Evolutionary conservation across 1,140 invertebrate species (phyloP), one percentile per base, ranked within the genome.

Genomic region (Idris sp.): DNA sequence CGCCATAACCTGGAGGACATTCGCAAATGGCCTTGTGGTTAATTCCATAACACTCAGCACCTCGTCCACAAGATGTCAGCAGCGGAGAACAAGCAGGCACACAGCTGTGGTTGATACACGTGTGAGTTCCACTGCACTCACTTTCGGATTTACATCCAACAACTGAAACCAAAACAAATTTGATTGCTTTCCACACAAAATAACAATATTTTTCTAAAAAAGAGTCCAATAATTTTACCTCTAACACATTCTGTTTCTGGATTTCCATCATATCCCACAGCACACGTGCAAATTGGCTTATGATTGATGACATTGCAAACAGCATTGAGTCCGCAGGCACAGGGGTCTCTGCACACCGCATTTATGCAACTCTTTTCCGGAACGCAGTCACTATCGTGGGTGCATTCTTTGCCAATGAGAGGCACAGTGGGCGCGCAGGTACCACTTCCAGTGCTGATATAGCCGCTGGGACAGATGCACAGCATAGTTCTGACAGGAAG

Each of bases 381-480:
- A 0, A 91, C 88, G 83, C 95, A 96, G 49, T 96, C 93, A 3
- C 89, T 89, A 79, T 97, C 94, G 0, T 89, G 88, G 18, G 90
- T 90, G 82, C 95, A 97, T 19, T 91, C 92, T 11, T 91, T 89
- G 16, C 89, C 88, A 3, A 88, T 84, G 1, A 94, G 86, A 0
- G 93, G 90, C 25, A 89, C 90, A 1, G 91, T 91, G 1, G 93
- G 90, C 58, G 92, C 90, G 80, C 94, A 95, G 30, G 91, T 91
- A 40, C 93, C 95, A 75, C 92, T 95, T 48, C 94, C 93, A 73
- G 91, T 92, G 82, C 93, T 95, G 0, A 95, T 91, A 74, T 95
- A 96, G n/a, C 95, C 94, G 58, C 92, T 92, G 11, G 95, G 95
- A 79, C 96, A 97, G 0, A 93, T 90, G 77, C 96, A 97, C 7